Evolutionary conservation across 2,888 invertebrate species (phyloP).

Genomic region (Acanthosepion lycidas): DNA sequence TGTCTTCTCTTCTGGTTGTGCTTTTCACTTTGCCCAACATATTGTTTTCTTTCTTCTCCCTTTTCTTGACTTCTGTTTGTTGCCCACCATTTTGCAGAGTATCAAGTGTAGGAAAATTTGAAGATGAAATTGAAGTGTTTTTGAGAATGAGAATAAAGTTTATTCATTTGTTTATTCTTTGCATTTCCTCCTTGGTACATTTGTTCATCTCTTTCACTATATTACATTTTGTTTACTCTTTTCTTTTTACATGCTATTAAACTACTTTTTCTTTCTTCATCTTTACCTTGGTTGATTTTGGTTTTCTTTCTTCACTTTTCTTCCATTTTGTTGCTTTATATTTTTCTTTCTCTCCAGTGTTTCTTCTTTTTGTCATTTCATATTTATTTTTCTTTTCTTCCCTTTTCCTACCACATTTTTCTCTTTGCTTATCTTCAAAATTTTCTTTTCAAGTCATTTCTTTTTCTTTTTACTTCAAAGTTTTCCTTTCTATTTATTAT

Average conservation of each 20-base stretch:
- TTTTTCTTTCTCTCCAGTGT: too few species aligned
- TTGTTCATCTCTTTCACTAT: neutral
- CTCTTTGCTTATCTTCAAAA: too few species aligned
- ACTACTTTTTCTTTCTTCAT: neutral
- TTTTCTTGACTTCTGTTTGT: neutral
- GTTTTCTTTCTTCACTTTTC: too few species aligned
- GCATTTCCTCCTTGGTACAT: neutral
- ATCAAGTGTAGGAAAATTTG: neutral
- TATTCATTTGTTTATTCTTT: neutral
- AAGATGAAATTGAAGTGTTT: neutral
- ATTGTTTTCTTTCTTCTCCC: neutral
- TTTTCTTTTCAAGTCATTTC: too few species aligned
- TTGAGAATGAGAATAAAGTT: neutral
- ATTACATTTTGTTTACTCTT: neutral
- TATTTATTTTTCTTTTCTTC: too few species aligned
- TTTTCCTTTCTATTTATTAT: too few species aligned
- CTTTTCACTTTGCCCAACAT: neutral
- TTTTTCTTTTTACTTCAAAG: too few species aligned
- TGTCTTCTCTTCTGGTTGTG: neutral
- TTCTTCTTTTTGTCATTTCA: too few species aligned
- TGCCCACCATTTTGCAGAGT: neutral
- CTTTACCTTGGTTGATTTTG: too few species aligned
- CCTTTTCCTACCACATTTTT: too few species aligned
- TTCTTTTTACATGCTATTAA: neutral
- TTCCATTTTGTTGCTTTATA: too few species aligned